Conservation (phyloP, 2,888 invertebrate species). For the Leptarthrus brevirostris region DNA sequence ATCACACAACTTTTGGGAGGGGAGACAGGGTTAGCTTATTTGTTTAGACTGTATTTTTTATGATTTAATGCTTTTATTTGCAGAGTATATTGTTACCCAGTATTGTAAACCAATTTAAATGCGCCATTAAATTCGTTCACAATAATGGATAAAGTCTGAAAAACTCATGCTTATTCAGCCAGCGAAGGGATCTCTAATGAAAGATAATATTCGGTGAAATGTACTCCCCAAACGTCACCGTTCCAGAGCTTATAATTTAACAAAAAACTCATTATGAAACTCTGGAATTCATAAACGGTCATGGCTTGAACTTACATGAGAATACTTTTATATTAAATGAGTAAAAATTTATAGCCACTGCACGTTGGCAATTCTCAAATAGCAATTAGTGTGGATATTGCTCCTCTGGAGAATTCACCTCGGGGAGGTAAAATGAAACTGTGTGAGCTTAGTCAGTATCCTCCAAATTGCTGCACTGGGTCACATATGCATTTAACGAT, state of each 20-base stretch:
- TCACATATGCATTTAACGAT: constrained; percentile 66
- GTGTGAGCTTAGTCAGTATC: background rate
- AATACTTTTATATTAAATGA: constrained; percentile 32
- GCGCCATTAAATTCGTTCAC: no score
- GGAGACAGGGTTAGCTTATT: no score
- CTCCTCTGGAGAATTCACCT: constrained; percentile 23
- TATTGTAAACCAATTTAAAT: no score
- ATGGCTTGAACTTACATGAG: background rate
- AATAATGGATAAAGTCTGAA: no score
- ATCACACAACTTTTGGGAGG: no score
- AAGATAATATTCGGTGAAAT: background rate
- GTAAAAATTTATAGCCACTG: constrained; percentile 33
- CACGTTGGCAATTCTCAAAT: constrained; percentile 41
- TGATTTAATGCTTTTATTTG: no score
- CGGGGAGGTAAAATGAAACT: constrained; percentile 18
- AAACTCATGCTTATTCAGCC: no score
- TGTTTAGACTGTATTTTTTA: no score
- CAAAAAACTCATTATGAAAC: constrained; percentile 16
- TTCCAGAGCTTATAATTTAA: constrained; percentile 8
- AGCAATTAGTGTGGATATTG: constrained; percentile 42
- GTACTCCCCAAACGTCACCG: background rate
- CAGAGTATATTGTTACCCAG: no score
- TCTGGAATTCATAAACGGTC: background rate
- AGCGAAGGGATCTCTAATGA: background rate
- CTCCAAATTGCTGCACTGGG: constrained; percentile 55